These are phyloP conservation scores for Dicrurus megarhynchus DNA, from an alignment of 2,113 vertebrate species.

Conservation along the genomic window DNA sequence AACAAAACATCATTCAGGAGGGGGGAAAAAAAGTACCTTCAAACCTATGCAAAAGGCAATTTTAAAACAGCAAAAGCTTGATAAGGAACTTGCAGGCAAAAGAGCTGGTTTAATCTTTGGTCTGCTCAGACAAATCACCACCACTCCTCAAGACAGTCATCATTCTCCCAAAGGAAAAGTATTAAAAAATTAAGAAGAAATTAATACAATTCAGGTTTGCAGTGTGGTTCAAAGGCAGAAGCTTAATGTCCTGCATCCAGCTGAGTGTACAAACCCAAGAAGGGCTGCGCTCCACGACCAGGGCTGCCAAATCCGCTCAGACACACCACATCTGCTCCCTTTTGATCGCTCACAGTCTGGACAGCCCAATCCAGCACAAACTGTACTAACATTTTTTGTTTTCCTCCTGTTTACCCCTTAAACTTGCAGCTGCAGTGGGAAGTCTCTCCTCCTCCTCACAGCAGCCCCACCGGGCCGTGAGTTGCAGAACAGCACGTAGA, in stretches of 20 bases:
- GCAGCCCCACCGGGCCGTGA: not conserved
- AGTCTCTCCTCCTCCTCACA: not conserved
- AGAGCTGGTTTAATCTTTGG: not conserved
- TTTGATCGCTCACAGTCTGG: not conserved
- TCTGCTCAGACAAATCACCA: not conserved
- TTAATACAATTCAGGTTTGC: not conserved
- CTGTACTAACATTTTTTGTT: slow-evolving; percentile 1
- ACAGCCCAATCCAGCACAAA: slow-evolving; percentile 6
- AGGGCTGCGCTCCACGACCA: not conserved
- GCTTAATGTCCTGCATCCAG: not conserved
- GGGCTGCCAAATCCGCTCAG: not conserved
- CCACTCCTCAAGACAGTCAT: not conserved
- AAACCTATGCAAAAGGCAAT: not conserved
- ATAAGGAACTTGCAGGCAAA: not conserved
- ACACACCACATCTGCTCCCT: not conserved
- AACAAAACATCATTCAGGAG: not conserved
- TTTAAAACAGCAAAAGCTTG: not conserved
- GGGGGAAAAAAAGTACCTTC: not conserved
- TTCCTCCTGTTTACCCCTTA: slow-evolving; percentile 42
- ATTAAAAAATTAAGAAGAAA: not conserved
- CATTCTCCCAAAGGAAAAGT: not conserved
- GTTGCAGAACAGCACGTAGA: slow-evolving; percentile 5
- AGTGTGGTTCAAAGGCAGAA: not conserved
- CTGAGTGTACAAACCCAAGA: not conserved
- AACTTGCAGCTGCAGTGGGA: slow-evolving; percentile 53